Percentiles rank a stretch among this genome's conserved stretches.
phyloP scores from a whole-genome alignment of 35 echinoderm and acorn worm species.

The Strongylocentrotus purpuratus region DNA sequence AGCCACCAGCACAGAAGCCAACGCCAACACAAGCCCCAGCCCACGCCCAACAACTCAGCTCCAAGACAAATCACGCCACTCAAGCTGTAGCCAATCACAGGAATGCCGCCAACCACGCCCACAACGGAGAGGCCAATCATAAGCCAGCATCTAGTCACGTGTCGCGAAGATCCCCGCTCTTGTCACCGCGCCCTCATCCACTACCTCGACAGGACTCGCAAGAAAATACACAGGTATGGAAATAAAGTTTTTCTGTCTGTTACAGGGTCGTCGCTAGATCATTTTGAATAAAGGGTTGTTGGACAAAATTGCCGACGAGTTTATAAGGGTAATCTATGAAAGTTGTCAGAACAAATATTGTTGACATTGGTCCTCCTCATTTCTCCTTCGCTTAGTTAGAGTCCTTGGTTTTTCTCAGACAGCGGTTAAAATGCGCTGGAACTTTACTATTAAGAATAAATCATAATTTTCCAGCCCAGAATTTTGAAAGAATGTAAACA shows the following conservation, averaged over 20 bases:
- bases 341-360: too few relatives aligned
- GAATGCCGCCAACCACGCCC: background rate
- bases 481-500: too few relatives aligned
- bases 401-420: too few relatives aligned
- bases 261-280: too few relatives aligned
- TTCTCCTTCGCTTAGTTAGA: too few relatives aligned
- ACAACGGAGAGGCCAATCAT: slow-evolving; percentile 30
- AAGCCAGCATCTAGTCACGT: background rate
- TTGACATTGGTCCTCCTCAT: too few relatives aligned
- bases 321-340: too few relatives aligned
- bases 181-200: background rate
- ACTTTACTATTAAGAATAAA: too few relatives aligned
- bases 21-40: background rate
- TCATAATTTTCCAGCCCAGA: too few relatives aligned
- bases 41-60: background rate
- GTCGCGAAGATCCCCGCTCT: background rate
- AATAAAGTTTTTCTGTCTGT: background rate
- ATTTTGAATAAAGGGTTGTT: too few relatives aligned
- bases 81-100: slow-evolving; percentile 20
- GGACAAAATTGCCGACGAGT: background rate
- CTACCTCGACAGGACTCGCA: slow-evolving; percentile 26
- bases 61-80: background rate
- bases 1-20: background rate
- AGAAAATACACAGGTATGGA: slow-evolving; percentile 4
- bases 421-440: too few relatives aligned